Percentiles rank a stretch among this genome's conserved stretches.
Evolutionary conservation across 2,888 invertebrate species (phyloP).

Genomic region (Rhagium mordax): DNA sequence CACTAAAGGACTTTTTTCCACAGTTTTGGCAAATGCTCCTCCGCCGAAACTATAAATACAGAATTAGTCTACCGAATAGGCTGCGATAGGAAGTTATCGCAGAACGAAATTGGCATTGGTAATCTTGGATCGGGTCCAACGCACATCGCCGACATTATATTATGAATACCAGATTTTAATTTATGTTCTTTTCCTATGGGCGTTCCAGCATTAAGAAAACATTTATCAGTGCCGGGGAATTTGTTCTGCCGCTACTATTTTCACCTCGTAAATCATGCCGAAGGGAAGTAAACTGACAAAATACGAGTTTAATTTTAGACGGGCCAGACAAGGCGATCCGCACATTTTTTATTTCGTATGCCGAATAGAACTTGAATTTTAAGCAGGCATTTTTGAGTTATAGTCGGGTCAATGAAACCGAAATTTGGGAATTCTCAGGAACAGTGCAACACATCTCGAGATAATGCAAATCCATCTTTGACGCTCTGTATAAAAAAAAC

Average conservation of each 20-base stretch:
- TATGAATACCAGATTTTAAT: slow-evolving; percentile 1
- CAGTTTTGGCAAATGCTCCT: not conserved
- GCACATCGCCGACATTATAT: not conserved
- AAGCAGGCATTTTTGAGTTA: no score
- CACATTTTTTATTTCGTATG: not conserved
- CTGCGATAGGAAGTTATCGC: not conserved
- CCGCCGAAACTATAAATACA: slow-evolving; percentile 1
- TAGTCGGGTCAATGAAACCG: no score
- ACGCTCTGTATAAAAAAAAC: no score
- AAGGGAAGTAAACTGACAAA: slow-evolving; percentile 8
- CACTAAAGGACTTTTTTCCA: not conserved
- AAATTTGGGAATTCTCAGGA: no score
- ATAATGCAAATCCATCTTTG: no score
- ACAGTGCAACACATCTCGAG: no score
- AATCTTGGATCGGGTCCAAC: not conserved
- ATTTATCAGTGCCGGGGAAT: slow-evolving; percentile 1
- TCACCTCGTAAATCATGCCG: slow-evolving; percentile 14
- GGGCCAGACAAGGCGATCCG: not conserved
- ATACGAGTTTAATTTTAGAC: slow-evolving; percentile 4
- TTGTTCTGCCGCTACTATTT: not conserved
- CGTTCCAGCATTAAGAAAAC: not conserved
- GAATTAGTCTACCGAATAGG: not conserved
- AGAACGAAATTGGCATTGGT: not conserved
- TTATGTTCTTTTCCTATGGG: not conserved
- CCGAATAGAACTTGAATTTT: not conserved